phyloP scores from a whole-genome alignment of 23 tunicate genomes.

The Corella eumyota region DNA sequence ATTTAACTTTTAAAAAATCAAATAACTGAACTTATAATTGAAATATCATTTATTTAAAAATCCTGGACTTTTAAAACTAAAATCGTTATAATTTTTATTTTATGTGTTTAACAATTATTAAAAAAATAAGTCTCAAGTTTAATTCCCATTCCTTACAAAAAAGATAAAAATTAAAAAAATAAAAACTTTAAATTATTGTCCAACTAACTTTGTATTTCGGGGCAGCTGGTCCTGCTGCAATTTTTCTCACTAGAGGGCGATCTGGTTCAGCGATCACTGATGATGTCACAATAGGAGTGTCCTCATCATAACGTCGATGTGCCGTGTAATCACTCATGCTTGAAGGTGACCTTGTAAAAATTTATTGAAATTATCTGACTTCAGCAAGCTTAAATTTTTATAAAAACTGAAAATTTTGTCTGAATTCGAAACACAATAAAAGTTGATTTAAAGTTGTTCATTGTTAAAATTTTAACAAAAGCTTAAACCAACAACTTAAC shows the following conservation, averaged over 20 bases:
- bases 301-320: neutral
- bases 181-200: neutral
- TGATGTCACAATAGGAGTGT: neutral
- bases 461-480: too few species aligned
- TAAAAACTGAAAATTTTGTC: too few species aligned
- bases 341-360: too few species aligned
- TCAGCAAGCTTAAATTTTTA: too few species aligned
- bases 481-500: too few species aligned
- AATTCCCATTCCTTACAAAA: neutral
- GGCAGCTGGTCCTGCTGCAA: slow-evolving; percentile 71
- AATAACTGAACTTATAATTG: neutral
- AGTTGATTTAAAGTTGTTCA: too few species aligned
- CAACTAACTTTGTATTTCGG: slow-evolving; percentile 51
- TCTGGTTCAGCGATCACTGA: neutral
- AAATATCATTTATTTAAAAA: neutral
- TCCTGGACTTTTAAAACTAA: neutral
- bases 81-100: neutral
- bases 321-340: too few species aligned
- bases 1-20: neutral
- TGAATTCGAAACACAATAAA: too few species aligned
- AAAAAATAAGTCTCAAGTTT: neutral
- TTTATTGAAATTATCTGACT: too few species aligned
- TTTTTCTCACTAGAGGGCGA: slow-evolving; percentile 22
- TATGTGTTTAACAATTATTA: neutral
- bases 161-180: neutral